Percentiles rank a stretch among this genome's conserved stretches.
These are phyloP conservation scores for Drosophila diplacantha DNA, from an alignment of 2,888 invertebrate genomes.

Conservation along the genomic window DNA sequence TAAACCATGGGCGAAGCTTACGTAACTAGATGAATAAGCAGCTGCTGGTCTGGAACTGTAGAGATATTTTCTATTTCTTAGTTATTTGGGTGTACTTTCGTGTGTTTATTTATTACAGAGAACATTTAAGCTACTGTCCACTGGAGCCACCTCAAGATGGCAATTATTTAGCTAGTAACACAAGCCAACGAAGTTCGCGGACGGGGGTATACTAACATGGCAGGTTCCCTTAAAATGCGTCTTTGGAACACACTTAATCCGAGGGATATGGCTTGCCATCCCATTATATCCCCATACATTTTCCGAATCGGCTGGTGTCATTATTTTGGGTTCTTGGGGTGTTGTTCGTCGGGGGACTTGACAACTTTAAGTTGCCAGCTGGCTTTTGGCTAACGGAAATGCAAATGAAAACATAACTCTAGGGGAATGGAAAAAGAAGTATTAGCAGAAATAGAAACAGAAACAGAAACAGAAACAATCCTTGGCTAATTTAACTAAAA, in stretches of 20 bases:
- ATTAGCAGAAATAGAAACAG: constrained; percentile 30
- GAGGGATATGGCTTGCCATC: background rate
- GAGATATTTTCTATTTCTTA: constrained; percentile 32
- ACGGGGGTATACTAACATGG: background rate
- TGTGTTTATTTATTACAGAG: constrained; percentile 18
- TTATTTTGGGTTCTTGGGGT: background rate
- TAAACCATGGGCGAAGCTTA: constrained; percentile 41
- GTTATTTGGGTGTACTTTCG: constrained; percentile 15
- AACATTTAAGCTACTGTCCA: constrained; percentile 34
- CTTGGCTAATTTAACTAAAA: constrained; percentile 40
- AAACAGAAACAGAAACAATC: constrained; percentile 32
- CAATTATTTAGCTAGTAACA: constrained; percentile 15
- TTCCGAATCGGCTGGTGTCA: background rate
- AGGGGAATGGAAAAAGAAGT: constrained; percentile 8
- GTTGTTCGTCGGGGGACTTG: constrained; percentile 10
- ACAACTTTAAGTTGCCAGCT: constrained; percentile 33
- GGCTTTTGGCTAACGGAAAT: constrained; percentile 31
- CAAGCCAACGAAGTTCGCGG: background rate
- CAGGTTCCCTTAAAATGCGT: background rate
- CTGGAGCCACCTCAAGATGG: background rate
- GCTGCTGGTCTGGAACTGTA: constrained; percentile 27
- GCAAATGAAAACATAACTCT: constrained; percentile 33
- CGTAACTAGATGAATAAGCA: constrained; percentile 56
- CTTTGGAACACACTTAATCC: background rate
- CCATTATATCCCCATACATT: background rate